phyloP scores from a whole-genome alignment of 2,113 vertebrate genomes.

The Lamprotornis superbus region DNA sequence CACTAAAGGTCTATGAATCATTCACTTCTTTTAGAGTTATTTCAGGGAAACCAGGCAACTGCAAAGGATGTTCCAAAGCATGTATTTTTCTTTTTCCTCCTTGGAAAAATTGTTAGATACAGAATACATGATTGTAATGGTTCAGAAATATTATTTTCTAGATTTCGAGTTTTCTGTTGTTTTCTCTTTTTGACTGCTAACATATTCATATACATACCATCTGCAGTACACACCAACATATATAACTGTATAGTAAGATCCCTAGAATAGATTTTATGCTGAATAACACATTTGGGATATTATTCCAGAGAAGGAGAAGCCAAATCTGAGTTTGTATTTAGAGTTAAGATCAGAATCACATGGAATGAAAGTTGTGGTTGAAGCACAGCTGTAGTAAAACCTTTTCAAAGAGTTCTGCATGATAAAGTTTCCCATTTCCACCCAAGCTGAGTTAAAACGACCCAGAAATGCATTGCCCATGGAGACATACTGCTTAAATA shows the following conservation, averaged over 20 bases:
- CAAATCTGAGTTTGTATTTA: background rate
- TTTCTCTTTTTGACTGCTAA: background rate
- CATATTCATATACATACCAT: background rate
- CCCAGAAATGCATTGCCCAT: background rate
- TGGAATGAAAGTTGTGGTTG: background rate
- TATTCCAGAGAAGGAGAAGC: background rate
- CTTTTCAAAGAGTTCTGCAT: background rate
- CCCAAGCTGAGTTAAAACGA: background rate
- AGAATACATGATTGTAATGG: fast-evolving
- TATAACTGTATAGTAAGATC: background rate
- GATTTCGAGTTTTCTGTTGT: background rate
- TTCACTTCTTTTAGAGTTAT: background rate
- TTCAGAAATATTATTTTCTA: background rate
- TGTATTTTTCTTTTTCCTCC: background rate
- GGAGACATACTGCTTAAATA: constrained; percentile 59
- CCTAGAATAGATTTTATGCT: background rate
- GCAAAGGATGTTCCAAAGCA: background rate
- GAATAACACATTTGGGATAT: background rate
- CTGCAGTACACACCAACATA: background rate
- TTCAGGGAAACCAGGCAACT: background rate
- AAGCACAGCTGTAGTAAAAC: background rate
- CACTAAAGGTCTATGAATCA: background rate
- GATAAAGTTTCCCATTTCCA: background rate
- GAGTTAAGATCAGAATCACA: background rate
- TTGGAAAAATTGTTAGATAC: background rate